These are phyloP conservation scores for Dicaeum eximium DNA, from an alignment of 2,113 vertebrate genomes.

Conservation along the genomic window DNA sequence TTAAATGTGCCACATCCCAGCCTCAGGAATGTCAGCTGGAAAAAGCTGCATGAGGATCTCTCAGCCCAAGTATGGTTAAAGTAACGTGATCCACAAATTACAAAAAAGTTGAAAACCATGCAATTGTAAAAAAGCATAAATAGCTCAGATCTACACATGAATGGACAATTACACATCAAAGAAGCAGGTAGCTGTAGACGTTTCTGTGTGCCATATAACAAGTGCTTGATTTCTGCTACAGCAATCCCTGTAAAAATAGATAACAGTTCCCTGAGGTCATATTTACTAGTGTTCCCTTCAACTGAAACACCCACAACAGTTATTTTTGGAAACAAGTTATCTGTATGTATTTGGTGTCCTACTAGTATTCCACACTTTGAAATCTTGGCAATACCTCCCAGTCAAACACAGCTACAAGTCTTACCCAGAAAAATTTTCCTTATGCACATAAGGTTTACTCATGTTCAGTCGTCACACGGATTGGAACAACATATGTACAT, in stretches of 20 bases:
- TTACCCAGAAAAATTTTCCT: not conserved
- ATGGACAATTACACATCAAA: not conserved
- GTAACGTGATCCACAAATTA: not conserved
- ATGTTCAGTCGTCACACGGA: not conserved
- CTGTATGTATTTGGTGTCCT: not conserved
- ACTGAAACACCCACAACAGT: conserved; percentile 28
- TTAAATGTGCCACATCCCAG: not conserved
- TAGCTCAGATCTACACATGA: not conserved
- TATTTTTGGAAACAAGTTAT: conserved; percentile 44
- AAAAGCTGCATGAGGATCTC: not conserved
- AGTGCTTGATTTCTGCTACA: not conserved
- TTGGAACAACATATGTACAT: not conserved
- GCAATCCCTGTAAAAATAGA: conserved; percentile 7
- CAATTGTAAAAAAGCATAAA: not conserved
- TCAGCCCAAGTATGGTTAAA: not conserved
- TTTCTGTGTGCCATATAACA: not conserved
- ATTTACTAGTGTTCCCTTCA: conserved; percentile 34
- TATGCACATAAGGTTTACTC: not conserved
- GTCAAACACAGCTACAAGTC: not conserved
- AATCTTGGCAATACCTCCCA: conserved; percentile 8
- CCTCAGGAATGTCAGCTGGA: not conserved
- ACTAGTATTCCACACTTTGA: not conserved
- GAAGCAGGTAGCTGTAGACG: not conserved
- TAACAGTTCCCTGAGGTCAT: conserved; percentile 3
- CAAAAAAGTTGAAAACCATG: not conserved